Evolutionary conservation across 2,113 vertebrate species (phyloP).

Genomic region (Pampusana beccarii): DNA sequence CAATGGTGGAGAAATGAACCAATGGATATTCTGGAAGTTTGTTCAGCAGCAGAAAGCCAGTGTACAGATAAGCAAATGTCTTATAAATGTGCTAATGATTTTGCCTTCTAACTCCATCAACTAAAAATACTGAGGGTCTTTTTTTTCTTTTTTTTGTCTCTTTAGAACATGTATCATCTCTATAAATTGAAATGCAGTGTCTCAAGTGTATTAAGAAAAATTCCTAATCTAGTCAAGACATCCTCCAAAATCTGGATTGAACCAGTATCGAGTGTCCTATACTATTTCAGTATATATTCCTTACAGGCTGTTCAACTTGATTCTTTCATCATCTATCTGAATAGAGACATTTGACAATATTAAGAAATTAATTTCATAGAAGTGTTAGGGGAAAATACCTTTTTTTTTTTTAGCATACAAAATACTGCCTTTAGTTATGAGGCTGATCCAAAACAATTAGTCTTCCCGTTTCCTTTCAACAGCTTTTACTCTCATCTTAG

Average conservation of each 20-base stretch:
- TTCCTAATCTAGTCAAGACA: background rate
- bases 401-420: background rate
- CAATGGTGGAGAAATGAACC: constrained; percentile 4
- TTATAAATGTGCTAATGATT: constrained; percentile 44
- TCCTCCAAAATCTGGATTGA: background rate
- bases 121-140: background rate
- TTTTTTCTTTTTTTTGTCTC: constrained; percentile 13
- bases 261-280: background rate
- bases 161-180: background rate
- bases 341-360: background rate
- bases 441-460: background rate
- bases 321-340: background rate
- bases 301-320: background rate
- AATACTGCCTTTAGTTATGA: background rate
- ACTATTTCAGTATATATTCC: background rate
- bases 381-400: background rate
- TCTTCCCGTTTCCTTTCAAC: background rate
- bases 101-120: constrained; percentile 27
- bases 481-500: background rate
- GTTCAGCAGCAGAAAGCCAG: background rate
- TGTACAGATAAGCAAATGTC: constrained; percentile 38
- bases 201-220: background rate
- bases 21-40: constrained; percentile 10
- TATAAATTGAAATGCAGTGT: background rate
- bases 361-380: background rate